Percentiles rank a stretch among this genome's conserved stretches.
Evolutionary conservation across 2,888 invertebrate genomes (phyloP).

Genomic region (Helobdella robusta): DNA sequence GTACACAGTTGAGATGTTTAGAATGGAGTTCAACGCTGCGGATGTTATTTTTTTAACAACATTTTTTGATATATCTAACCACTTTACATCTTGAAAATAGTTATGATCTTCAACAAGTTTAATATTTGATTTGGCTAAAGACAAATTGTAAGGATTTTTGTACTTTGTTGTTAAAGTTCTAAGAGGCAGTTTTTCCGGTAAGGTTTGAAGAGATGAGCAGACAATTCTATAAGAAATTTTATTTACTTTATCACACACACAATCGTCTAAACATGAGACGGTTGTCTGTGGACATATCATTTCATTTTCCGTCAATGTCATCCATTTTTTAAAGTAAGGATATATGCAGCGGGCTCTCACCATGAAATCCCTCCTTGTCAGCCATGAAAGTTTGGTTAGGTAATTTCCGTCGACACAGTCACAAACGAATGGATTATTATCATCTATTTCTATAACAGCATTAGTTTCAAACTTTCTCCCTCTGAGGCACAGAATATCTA

Average conservation of each 20-base stretch:
- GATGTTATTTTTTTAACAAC: constrained; percentile 9
- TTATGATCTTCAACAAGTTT: neutral
- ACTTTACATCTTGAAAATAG: constrained; percentile 13
- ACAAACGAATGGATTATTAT: neutral
- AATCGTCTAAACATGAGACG: neutral
- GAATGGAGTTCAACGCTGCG: constrained; percentile 1
- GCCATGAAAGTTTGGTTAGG: neutral
- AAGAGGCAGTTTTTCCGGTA: neutral
- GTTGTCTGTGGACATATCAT: no score
- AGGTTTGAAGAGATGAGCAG: no score
- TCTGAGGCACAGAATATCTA: neutral
- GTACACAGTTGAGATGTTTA: neutral
- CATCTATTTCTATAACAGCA: neutral
- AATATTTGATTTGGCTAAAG: no score
- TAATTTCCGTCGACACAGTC: constrained; percentile 19
- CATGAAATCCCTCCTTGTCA: neutral
- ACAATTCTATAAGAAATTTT: constrained; percentile 7
- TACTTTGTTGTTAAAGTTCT: no score
- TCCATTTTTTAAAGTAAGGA: neutral
- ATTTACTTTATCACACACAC: constrained; percentile 7
- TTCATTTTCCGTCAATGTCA: no score
- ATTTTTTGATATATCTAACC: constrained; percentile 10
- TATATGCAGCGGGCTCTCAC: neutral
- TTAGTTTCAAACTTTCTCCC: neutral
- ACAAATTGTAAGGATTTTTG: no score